Evolutionary conservation across 2,797 vertebrate species (phyloP), one percentile per base, ranked within the genome.

Genomic region (Gallinago stenura): DNA sequence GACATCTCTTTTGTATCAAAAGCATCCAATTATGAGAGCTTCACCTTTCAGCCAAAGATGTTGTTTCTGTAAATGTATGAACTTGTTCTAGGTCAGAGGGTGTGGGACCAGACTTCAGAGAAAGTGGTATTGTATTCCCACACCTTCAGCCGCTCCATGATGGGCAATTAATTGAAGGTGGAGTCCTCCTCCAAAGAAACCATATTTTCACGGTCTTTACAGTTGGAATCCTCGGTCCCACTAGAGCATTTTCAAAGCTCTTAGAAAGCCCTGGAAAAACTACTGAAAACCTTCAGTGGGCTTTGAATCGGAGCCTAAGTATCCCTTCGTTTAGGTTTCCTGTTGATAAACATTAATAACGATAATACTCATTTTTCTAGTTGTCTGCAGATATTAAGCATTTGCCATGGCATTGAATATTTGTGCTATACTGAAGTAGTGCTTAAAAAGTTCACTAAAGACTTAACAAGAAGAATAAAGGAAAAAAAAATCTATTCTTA

Each of bases 221-320:
- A 5, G 11, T 3, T 75, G 30, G n/a, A 66, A 37, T 37, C 11
- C 6, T 66, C 0, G 0, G 10, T 65, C 39, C 25, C 15, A 28
- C 12, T 31, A 30, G 3, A 39, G 8, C 21, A 66, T 64, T 89
- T 87, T 68, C 19, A 69, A 73, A 69, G 24, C 50, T 41, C 25
- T 89, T 87, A 64, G 17, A 69, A 73, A 72, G 24, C 50, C 50
- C 25, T 31, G 50, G 35, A 48, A 61, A 62, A 68, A 24, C 30
- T 19, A 35, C 30, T 12, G 19, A 39, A 80, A 83, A 37, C 15
- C 8, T 89, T 87, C 37, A 64, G 21, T 12, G 41, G 19, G 11
- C 10, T 72, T 57, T 84, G 39, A 87, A 50, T 22, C 9, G 5
- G 35, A 89, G 12, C 17, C 8, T 89, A 78, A 75, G 60, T 22